Evolutionary conservation across 2,797 vertebrate genomes (phyloP), one percentile per base, ranked within the genome.

Genomic region (Enteromius thamalakanensis): DNA sequence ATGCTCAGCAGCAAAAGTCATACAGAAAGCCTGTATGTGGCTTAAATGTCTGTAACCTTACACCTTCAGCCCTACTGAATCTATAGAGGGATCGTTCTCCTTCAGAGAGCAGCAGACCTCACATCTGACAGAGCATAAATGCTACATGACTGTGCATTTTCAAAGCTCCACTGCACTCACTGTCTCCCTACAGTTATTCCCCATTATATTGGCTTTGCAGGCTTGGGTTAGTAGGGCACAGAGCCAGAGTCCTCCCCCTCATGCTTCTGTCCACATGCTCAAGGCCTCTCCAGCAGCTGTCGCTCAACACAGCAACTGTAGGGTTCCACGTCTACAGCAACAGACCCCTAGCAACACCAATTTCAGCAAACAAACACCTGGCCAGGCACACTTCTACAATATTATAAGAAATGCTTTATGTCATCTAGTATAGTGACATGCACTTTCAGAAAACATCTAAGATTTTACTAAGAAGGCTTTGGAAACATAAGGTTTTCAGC

Each of bases 241-340:
- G 26, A 60, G 80, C 81, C 81, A 84, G 77, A 51, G 62, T 55
- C 70, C 76, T 76, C 37, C 60, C 58, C 53, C 70, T 1, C 75
- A 79, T 86, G 53, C 68, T 72, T 79, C 82, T 70, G 85, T 84
- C 80, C 85, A 87, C 89, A 92, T 86, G 89, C 89, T 87, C 90
- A 58, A 82, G 70, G 67, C 64, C 81, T 79, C 79, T 67, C 82
- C 75, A 29, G 68, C 14, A 34, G 76, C 86, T 87, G 85, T 92
- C 91, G 83, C 84, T 92, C 89, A 67, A 82, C 88, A 84, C 79
- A 89, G 93, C 94, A 94, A 94, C 93, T 94, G 94, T 87, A 34
- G 51, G 79, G 83, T 87, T 84, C 87, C 86, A 82, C 70, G 64
- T 85, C 68, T 87, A 58, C 88, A 86, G 88, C 87, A 92, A 92